A percentile compares a stretch with the other conserved stretches of the same genome.
phyloP scores from a whole-genome alignment of 1,140 invertebrate species.

The Drosophila erecta region DNA sequence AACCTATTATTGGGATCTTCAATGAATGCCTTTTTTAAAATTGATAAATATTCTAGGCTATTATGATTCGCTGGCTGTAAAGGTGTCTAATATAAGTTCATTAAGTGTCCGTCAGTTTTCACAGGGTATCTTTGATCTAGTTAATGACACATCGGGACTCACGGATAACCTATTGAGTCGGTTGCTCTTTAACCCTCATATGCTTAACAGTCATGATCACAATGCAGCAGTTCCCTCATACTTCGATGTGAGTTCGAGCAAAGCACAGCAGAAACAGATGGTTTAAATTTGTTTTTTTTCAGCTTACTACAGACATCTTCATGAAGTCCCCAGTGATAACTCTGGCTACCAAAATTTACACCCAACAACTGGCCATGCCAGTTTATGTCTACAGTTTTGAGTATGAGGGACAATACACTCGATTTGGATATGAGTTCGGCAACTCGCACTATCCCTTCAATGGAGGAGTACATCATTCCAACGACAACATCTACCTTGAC shows the following conservation, averaged over 20 bases:
- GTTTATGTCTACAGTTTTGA: slow-evolving; percentile 80
- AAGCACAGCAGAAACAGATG: not conserved
- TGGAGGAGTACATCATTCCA: slow-evolving; percentile 84
- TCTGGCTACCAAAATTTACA: slow-evolving; percentile 50
- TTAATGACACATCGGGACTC: slow-evolving; percentile 52
- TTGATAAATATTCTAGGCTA: slow-evolving; percentile 31
- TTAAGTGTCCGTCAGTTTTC: slow-evolving; percentile 65
- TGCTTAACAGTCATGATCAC: slow-evolving; percentile 60
- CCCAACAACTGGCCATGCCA: slow-evolving; percentile 25
- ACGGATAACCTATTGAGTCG: slow-evolving; percentile 59
- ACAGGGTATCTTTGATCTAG: slow-evolving; percentile 40
- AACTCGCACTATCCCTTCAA: slow-evolving; percentile 84
- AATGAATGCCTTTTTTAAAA: not conserved
- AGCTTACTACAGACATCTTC: slow-evolving; percentile 55
- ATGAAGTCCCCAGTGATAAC: slow-evolving; percentile 78
- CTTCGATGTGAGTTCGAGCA: slow-evolving; percentile 65
- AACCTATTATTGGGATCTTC: not conserved
- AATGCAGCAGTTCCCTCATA: slow-evolving; percentile 65
- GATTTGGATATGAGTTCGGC: slow-evolving; percentile 82
- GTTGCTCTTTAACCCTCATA: slow-evolving; percentile 49
- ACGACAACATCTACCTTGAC: slow-evolving; percentile 84
- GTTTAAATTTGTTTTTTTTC: not conserved
- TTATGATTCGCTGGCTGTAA: slow-evolving; percentile 52
- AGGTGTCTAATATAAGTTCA: slow-evolving; percentile 45
- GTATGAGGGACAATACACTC: slow-evolving; percentile 74